Base-by-base conservation (phyloP, 2,888 invertebrate genomes). In the Netelia fuscicornis region DNA sequence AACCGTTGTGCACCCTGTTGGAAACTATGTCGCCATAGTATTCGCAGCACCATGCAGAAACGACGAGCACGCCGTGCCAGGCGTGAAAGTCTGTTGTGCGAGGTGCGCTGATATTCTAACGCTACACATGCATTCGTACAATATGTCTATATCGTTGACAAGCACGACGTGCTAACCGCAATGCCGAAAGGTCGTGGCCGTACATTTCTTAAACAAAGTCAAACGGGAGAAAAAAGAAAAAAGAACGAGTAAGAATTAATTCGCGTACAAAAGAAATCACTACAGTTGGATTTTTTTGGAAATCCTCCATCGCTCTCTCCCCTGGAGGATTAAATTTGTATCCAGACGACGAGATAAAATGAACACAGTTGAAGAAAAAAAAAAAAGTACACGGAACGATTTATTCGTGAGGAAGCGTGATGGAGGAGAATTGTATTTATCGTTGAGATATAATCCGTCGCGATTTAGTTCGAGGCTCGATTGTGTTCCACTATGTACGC, bases 21-120 rank as follows among this genome's bases (percentile, higher is more conserved):
- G 37, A 78, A 78, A 78, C 60, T 78, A 68, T 70, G 68, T 78
- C 78, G 78, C 78, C 78, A 78, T 78, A 68, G 48, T 78, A 68
- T 76, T 58, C 67, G 17, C 17, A 17, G 64, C 25, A 52, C 30
- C 76, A 13, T 11, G 42, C 11, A 42, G 13, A 10, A 44, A 17
- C 17, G 17, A 37, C n/a, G 37, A 56, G 42, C 74, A 52, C 44
- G 48, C 60, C 48, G 25, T 17, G 44, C 13, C 65, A 65, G 44
- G 30, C 64, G 79, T 58, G 56, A 64, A 68, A 74, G 52, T 62
- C 58, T 60, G 52, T 37, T 65, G 10, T 20, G 25, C 30, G 6
- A 20, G 44, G 11, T 13, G 48, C 20, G 52, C n/a, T 44, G 48
- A 54, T 60, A 77, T 5, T 13, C 68, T 62, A 60, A 17, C 58